Percentiles rank a stretch among this genome's conserved stretches.
phyloP scores from a whole-genome alignment of 2,797 vertebrate species.

The Champsocephalus gunnari region DNA sequence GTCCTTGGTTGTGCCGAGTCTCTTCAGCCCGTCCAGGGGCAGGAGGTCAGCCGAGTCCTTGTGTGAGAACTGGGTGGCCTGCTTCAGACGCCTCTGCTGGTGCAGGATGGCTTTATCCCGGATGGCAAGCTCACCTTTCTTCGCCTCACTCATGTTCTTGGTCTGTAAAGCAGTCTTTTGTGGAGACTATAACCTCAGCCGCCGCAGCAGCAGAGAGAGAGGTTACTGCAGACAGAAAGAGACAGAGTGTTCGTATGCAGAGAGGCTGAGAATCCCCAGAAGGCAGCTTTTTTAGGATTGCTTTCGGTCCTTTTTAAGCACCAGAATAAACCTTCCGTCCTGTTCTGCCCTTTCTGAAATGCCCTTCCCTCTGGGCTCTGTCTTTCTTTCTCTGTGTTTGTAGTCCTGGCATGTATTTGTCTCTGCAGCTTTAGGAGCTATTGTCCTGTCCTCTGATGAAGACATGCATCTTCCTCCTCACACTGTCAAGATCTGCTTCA shows the following conservation, averaged over 20 bases:
- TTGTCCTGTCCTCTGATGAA: constrained; percentile 52
- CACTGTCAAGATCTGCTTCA: constrained; percentile 49
- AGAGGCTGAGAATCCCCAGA: constrained; percentile 31
- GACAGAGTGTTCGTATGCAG: constrained; percentile 17
- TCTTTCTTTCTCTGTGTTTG: constrained; percentile 24
- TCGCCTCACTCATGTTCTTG: constrained; percentile 83
- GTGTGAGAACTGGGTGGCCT: constrained; percentile 95
- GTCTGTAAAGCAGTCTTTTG: constrained; percentile 25
- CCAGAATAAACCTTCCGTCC: constrained; percentile 27
- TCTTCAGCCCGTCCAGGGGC: constrained; percentile 94
- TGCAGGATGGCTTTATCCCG: constrained; percentile 91
- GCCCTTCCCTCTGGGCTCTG: constrained; percentile 50
- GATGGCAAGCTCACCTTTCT: constrained; percentile 87
- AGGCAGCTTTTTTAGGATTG: constrained; percentile 19
- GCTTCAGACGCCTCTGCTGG: constrained; percentile 94
- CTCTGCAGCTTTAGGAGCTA: constrained; percentile 47
- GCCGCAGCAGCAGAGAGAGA: constrained; percentile 19
- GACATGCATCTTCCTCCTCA: constrained; percentile 65
- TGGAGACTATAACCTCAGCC: constrained; percentile 28
- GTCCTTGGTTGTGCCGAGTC: constrained; percentile 95
- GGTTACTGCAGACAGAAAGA: constrained; percentile 11
- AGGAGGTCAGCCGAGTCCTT: constrained; percentile 98
- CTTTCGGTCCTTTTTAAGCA: constrained; percentile 34
- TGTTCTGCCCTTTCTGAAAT: constrained; percentile 33
- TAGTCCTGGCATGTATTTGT: constrained; percentile 54